Base-by-base conservation (phyloP, 2,888 invertebrate species). In the Conus canariensis region DNA sequence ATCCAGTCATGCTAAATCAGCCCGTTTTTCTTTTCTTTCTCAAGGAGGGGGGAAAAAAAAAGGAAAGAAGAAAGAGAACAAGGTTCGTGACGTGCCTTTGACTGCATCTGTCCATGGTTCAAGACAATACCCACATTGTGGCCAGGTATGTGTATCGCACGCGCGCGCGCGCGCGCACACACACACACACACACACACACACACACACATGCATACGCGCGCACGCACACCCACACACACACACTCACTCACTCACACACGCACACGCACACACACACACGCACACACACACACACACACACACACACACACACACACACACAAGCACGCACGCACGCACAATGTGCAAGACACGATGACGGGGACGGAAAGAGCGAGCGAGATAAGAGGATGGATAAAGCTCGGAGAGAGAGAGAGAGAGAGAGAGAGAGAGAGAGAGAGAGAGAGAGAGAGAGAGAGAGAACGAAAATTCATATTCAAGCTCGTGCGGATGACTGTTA, bases 151-250 rank as follows among this genome's bases (percentile, higher is more conserved):
- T 45, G 45, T 45, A 45, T 2, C 45, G 45, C 45, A 4, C 45
- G 45, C 45, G 4, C 4, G 45, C 45, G 3, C 45, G 45, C 45
- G 3, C 4, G 45, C 45, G 4, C 14, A 14, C 60, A 3, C 60
- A 60, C 60, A 3, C 60, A 60, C 74, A 74, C 74, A 74, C 74
- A 74, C 74, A 74, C 60, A 74, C 74, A 74, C 74, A 74, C 74
- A 74, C 74, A 74, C 74, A 74, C 74, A 74, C 74, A 74, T 4
- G 7, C 74, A 74, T 8, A 74, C 74, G 7, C 74, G 7, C 74
- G 19, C 74, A 7, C 74, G 19, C 74, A 74, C 74, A 74, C 74
- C 1, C 74, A 74, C 74, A 74, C n/a, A 74, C n/a, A 7, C n/a
- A 60, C 60, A 60, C 60, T 3, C 5, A 74, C 74, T 0, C 74